Base-by-base conservation (phyloP, 2,113 vertebrate species). In the Apteryx owenii region DNA sequence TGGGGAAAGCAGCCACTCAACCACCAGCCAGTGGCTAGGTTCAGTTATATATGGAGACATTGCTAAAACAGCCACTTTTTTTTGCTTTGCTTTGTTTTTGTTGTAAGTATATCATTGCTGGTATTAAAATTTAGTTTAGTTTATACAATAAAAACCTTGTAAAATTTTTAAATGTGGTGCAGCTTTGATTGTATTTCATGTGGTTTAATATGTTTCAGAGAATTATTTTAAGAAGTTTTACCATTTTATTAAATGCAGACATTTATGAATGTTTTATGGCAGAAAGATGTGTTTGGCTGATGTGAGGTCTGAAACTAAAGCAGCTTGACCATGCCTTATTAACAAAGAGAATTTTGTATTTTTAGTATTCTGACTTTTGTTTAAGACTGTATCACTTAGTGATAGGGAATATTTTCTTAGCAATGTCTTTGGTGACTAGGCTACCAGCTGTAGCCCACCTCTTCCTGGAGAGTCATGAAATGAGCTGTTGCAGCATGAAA, bases 211-310 rank as follows among this genome's bases (percentile, higher is more conserved):
- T 96, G 88, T 95, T 97, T 95, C 90, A 66, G 85, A 81, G 62
- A 78, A 94, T 88, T 72, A 97, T 98, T 98, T 97, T 98, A 97
- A 96, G 95, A 96, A 95, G 48, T 89, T 91, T 97, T 93, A 85
- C 78, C 88, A 90, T 90, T 98, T 96, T 97, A 97, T 97, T 95
- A 96, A 97, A 97, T 90, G 77, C 97, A 97, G 97, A 96, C 95
- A 87, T 93, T 97, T 97, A 65, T 93, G 96, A 96, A 96, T 94
- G 69, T 93, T 98, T 97, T 58, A 5, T 40, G 62, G 91, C 96
- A 96, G 89, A 93, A 97, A 95, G 91, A 88, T 97, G 31, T 94
- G 71, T 95, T 93, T 98, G 96, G 96, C 95, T 97, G 93, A 96
- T 96, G 90, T 26, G 50, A 95, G 90, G 91, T 95, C 96, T 98